These are phyloP conservation scores for Chelidonichthys spinosus DNA, from an alignment of 2,797 vertebrate species.

Conservation along the genomic window DNA sequence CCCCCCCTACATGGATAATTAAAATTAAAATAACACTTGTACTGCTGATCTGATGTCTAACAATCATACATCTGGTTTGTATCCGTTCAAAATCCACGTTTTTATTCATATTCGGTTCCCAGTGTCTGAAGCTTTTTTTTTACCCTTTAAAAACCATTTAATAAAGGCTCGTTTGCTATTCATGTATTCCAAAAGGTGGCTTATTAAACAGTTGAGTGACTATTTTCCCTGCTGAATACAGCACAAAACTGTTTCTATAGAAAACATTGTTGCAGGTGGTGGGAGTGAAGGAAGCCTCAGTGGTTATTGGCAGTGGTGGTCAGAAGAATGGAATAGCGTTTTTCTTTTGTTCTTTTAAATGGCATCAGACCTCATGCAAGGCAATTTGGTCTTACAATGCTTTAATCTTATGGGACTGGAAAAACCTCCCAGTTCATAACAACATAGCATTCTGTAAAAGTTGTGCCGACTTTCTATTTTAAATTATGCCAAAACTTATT, in stretches of 20 bases:
- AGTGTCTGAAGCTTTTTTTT: neutral
- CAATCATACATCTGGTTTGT: conserved; percentile 7
- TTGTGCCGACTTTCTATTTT: neutral
- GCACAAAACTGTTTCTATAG: conserved; percentile 26
- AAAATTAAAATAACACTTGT: neutral
- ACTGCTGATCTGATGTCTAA: conserved; percentile 1
- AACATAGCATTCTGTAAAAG: neutral
- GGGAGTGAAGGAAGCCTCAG: conserved; percentile 23
- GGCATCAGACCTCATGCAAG: neutral
- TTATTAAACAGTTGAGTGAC: conserved; percentile 39
- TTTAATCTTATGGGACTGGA: neutral
- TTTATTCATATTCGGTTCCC: conserved; percentile 12
- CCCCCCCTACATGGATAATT: neutral
- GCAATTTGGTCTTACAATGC: neutral
- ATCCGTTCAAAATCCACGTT: conserved; percentile 5
- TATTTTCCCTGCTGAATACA: conserved; percentile 33
- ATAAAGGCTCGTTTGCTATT: conserved; percentile 26
- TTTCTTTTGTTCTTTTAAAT: neutral
- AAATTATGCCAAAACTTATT: neutral
- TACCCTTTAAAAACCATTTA: conserved; percentile 30
- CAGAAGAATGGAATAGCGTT: neutral
- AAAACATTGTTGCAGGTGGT: conserved; percentile 34
- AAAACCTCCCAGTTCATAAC: neutral
- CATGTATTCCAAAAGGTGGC: conserved; percentile 15
- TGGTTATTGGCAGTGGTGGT: neutral